phyloP scores from a whole-genome alignment of 2,888 invertebrate genomes.

The Drosophila birchii region DNA sequence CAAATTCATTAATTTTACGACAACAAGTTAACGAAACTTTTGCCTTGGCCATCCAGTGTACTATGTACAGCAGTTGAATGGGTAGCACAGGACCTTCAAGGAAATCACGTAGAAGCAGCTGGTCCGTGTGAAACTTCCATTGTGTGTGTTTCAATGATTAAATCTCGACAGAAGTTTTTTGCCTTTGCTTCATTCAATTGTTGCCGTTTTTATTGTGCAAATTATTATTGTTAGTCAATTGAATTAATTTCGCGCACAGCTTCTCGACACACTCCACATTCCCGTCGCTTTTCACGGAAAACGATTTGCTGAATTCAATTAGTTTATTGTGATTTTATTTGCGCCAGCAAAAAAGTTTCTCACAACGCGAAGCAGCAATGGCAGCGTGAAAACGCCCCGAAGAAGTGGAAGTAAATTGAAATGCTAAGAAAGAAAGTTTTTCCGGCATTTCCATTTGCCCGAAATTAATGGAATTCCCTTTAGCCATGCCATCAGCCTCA shows the following conservation, averaged over 20 bases:
- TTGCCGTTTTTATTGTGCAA: conserved; percentile 77
- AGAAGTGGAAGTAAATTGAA: conserved; percentile 26
- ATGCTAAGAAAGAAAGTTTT: conserved; percentile 29
- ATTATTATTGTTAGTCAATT: conserved; percentile 79
- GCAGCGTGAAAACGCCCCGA: conserved; percentile 51
- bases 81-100: conserved; percentile 12
- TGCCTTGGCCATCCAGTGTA: conserved; percentile 47
- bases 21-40: conserved; percentile 43
- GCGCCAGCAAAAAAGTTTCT: conserved; percentile 34
- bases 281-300: conserved; percentile 36
- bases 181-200: conserved; percentile 60
- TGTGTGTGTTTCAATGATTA: conserved; percentile 53
- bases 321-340: conserved; percentile 72
- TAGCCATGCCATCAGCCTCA: background rate
- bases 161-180: conserved; percentile 68
- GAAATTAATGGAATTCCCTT: conserved; percentile 19
- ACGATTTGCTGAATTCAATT: conserved; percentile 79
- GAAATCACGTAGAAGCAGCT: conserved; percentile 14
- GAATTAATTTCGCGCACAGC: conserved; percentile 69
- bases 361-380: conserved; percentile 9
- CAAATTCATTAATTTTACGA: conserved; percentile 75
- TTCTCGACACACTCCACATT: conserved; percentile 14
- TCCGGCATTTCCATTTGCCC: conserved; percentile 19
- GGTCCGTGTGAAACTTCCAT: conserved; percentile 43
- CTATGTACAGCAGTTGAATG: conserved; percentile 36